Conservation (phyloP, 2,113 vertebrate genomes). For the Oncorhynchus gorbuscha region DNA sequence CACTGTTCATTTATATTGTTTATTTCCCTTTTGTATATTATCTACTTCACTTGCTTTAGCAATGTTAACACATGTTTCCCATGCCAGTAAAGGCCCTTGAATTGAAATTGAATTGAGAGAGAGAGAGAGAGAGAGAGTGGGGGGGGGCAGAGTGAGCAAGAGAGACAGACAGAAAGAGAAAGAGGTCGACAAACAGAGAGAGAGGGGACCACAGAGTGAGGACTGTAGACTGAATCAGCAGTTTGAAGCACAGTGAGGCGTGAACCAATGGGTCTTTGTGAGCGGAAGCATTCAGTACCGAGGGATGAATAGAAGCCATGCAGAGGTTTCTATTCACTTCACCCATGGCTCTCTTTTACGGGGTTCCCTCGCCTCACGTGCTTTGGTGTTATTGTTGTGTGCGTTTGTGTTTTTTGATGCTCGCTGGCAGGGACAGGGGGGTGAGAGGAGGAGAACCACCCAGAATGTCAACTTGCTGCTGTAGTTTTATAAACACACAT, state of each 20-base stretch:
- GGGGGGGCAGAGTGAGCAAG: neutral
- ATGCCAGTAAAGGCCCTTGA: no score
- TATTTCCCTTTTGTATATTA: no score
- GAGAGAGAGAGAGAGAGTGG: neutral
- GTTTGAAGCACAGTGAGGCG: constrained; percentile 62
- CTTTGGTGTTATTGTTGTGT: constrained; percentile 35
- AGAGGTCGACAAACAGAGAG: neutral
- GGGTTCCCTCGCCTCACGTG: constrained; percentile 30
- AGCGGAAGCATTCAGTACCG: constrained; percentile 44
- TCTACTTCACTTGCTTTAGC: no score
- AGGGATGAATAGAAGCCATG: constrained; percentile 44
- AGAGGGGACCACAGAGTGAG: constrained; percentile 21
- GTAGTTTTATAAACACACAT: constrained; percentile 1
- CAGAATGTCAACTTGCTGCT: constrained; percentile 10
- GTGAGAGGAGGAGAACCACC: constrained; percentile 12
- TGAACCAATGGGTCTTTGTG: constrained; percentile 61
- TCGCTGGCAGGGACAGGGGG: neutral
- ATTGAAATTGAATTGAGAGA: neutral
- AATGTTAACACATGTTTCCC: no score
- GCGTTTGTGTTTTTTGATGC: constrained; percentile 44
- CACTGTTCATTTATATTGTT: no score
- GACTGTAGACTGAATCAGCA: constrained; percentile 45
- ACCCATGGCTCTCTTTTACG: constrained; percentile 41
- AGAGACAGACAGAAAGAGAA: neutral
- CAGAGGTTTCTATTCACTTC: constrained; percentile 63